A percentile compares a stretch with the other conserved stretches of the same genome.
These are phyloP conservation scores for Pseudochirops cupreus DNA, from an alignment of 2,797 vertebrate species.

Conservation along the genomic window DNA sequence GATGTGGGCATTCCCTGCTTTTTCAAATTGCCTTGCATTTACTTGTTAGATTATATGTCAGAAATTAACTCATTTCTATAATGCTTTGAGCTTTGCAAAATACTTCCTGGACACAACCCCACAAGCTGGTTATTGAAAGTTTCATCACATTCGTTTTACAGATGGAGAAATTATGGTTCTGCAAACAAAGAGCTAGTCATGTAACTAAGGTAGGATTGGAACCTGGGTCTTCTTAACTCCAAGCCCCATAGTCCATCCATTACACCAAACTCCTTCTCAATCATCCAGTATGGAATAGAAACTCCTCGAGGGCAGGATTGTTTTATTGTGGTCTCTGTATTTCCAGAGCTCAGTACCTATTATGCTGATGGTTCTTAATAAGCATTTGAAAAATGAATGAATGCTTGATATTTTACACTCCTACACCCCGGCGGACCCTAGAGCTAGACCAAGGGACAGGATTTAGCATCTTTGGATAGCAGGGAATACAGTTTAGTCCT, in stretches of 20 bases:
- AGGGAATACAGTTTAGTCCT: not conserved
- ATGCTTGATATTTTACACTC: not conserved
- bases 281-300: not conserved
- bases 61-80: not conserved
- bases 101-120: not conserved
- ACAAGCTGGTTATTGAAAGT: not conserved
- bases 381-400: not conserved
- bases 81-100: not conserved
- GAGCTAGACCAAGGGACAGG: not conserved
- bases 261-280: not conserved
- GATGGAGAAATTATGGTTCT: not conserved
- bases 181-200: not conserved
- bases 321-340: not conserved
- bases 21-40: not conserved
- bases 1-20: not conserved
- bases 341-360: not conserved
- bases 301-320: not conserved
- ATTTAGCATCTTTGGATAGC: not conserved
- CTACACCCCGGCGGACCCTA: not conserved
- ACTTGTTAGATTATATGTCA: not conserved
- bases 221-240: not conserved
- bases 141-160: not conserved
- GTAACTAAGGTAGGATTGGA: not conserved
- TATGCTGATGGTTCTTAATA: not conserved
- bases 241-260: not conserved